Conservation (phyloP, 2,797 vertebrate genomes). For the Salarias fasciatus region DNA sequence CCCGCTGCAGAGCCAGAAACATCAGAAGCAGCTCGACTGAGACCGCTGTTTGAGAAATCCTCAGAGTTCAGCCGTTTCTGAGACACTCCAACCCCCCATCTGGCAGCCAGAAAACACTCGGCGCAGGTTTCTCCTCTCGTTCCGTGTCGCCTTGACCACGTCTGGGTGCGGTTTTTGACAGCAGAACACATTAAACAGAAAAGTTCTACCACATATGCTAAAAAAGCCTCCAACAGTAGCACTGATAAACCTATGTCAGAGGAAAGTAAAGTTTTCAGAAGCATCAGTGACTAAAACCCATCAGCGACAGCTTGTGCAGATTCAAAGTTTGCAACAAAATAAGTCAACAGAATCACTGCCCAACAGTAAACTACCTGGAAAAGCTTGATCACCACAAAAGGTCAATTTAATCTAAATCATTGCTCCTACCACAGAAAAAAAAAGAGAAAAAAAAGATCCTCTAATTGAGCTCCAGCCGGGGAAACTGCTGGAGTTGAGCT, state of each 20-base stretch:
- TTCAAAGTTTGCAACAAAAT: too few species aligned
- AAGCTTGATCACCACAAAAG: slow-evolving; percentile 23
- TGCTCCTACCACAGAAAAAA: slow-evolving; percentile 4
- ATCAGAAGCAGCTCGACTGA: background rate
- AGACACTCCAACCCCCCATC: background rate
- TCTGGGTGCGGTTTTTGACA: background rate
- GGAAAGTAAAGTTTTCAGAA: too few species aligned
- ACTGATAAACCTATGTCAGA: too few species aligned
- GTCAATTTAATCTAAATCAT: slow-evolving; percentile 44
- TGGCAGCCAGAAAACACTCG: background rate
- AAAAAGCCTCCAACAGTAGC: too few species aligned
- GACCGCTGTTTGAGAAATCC: background rate
- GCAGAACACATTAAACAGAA: background rate
- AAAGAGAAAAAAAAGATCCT: slow-evolving; percentile 26
- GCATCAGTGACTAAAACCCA: too few species aligned
- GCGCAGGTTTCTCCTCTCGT: background rate
- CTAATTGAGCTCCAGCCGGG: slow-evolving; percentile 24
- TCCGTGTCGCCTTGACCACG: background rate
- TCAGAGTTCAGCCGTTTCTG: background rate
- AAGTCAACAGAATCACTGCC: slow-evolving; percentile 11
- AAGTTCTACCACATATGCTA: background rate
- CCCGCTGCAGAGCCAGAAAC: background rate
- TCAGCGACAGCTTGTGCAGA: too few species aligned
- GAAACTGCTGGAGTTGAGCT: slow-evolving; percentile 11
- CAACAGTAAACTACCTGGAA: slow-evolving; percentile 24